These are phyloP conservation scores for Erebia ligea DNA, from an alignment of 2,888 invertebrate genomes.

Conservation along the genomic window DNA sequence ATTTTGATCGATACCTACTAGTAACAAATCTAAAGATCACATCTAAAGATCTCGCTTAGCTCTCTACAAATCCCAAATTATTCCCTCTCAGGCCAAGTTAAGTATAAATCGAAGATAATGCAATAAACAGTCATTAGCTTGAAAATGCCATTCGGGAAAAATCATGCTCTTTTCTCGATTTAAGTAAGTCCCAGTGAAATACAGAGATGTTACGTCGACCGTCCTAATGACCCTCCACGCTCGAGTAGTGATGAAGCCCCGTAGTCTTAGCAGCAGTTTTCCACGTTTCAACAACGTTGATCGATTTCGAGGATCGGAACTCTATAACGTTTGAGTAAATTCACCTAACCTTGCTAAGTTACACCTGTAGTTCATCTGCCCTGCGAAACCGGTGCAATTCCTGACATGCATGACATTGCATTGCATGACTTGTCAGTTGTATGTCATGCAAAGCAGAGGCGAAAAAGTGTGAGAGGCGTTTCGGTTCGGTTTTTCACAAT, in stretches of 20 bases:
- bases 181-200: conserved; percentile 7
- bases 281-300: too few relatives aligned
- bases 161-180: neutral
- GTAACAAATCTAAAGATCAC: neutral
- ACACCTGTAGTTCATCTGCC: too few relatives aligned
- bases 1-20: neutral
- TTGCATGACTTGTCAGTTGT: too few relatives aligned
- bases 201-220: neutral
- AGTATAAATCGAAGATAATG: conserved; percentile 8
- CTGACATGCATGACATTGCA: too few relatives aligned
- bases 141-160: neutral
- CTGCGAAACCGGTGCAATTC: too few relatives aligned
- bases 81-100: neutral
- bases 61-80: neutral
- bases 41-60: neutral
- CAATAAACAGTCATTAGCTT: conserved; percentile 6
- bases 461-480: too few relatives aligned
- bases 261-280: neutral
- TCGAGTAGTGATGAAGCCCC: neutral
- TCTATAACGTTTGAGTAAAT: too few relatives aligned
- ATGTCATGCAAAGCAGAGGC: too few relatives aligned
- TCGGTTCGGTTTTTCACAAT: too few relatives aligned
- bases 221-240: neutral
- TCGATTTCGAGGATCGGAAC: too few relatives aligned
- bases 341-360: too few relatives aligned